Conservation (phyloP, 2,113 vertebrate species). For the Scytalopus superciliaris region DNA sequence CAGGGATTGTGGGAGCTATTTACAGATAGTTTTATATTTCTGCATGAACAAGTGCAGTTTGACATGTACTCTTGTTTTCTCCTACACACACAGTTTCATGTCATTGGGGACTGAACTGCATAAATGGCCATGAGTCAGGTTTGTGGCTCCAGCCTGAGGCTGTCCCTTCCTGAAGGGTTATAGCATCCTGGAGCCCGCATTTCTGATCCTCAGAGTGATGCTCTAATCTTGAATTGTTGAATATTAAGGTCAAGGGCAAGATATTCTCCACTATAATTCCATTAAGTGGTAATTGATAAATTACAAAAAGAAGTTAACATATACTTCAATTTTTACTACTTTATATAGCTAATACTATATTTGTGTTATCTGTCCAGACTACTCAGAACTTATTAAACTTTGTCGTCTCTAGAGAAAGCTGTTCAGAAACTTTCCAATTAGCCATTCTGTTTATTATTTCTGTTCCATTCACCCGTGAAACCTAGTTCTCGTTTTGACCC, state of each 20-base stretch:
- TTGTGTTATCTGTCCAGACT: slow-evolving; percentile 7
- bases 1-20: neutral
- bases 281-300: neutral
- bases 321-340: neutral
- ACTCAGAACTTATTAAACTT: slow-evolving; percentile 23
- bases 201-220: neutral
- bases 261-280: neutral
- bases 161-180: neutral
- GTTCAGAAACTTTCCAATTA: slow-evolving; percentile 21
- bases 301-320: neutral
- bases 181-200: neutral
- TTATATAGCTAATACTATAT: neutral
- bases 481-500: neutral
- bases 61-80: neutral
- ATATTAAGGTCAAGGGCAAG: slow-evolving; percentile 16
- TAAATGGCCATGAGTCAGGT: neutral
- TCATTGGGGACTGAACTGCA: neutral
- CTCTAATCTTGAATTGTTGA: neutral
- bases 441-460: slow-evolving; percentile 22
- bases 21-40: neutral
- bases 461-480: neutral
- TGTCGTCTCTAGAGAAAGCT: neutral
- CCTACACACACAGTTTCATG: neutral
- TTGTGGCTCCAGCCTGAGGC: neutral
- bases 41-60: neutral